phyloP scores from a whole-genome alignment of 1,140 invertebrate species.

The Calosoma granatense region DNA sequence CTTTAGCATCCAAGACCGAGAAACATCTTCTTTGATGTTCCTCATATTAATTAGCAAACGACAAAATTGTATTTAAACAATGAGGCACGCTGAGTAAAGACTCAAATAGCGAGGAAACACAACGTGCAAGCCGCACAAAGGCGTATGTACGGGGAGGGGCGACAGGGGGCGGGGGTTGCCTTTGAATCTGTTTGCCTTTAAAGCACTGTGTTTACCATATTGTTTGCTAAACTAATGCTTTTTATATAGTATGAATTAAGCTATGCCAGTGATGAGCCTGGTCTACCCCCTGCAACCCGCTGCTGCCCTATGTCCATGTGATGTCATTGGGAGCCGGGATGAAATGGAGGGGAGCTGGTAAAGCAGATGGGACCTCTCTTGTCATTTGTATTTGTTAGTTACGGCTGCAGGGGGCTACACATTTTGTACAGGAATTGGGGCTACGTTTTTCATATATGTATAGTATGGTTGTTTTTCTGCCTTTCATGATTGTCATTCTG shows the following conservation, averaged over 20 bases:
- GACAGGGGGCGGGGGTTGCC: background rate
- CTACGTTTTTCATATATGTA: no score
- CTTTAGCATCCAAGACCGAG: conserved; percentile 44
- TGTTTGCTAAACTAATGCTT: conserved; percentile 11
- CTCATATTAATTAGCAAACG: conserved; percentile 43
- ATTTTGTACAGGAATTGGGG: no score
- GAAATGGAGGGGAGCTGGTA: no score
- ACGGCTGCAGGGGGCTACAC: no score
- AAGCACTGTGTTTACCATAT: background rate
- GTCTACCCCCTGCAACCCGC: no score
- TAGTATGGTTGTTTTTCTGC: no score
- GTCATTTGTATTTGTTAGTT: background rate
- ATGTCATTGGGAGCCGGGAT: no score
- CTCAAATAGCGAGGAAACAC: conserved; percentile 5
- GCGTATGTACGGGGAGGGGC: background rate
- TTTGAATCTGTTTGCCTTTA: conserved; percentile 10
- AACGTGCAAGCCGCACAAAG: background rate
- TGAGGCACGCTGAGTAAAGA: conserved; percentile 16
- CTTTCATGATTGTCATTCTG: no score
- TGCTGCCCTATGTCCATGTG: no score
- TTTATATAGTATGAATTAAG: background rate
- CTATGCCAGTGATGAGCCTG: no score
- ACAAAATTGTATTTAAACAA: conserved; percentile 47
- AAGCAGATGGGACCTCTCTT: background rate
- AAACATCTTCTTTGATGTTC: conserved; percentile 44